phyloP scores from a whole-genome alignment of 1,140 invertebrate genomes.

The Acromyrmex charruanus region DNA sequence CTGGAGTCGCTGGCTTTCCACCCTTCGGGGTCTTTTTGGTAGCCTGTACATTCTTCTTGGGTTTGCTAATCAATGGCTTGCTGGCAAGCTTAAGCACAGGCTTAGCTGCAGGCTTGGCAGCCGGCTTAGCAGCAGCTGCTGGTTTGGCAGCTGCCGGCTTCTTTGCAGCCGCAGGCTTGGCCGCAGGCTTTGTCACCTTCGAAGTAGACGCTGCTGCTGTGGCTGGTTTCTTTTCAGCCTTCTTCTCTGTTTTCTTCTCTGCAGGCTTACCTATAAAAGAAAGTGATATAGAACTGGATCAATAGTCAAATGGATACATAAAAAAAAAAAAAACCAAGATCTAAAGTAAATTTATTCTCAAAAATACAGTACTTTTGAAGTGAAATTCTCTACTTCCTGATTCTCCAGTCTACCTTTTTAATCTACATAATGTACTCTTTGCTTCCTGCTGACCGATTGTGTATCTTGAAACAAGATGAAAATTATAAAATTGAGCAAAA shows the following conservation, averaged over 20 bases:
- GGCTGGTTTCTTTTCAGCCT: slow-evolving; percentile 86
- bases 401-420: not conserved
- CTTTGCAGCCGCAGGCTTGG: slow-evolving; percentile 77
- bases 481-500: no score
- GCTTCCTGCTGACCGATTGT: no score
- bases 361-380: not conserved
- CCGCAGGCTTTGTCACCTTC: slow-evolving; percentile 81
- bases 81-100: slow-evolving; percentile 85
- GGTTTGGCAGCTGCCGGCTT: slow-evolving; percentile 80
- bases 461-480: no score
- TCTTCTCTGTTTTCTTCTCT: slow-evolving; percentile 89
- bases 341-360: not conserved
- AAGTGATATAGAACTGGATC: not conserved
- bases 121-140: slow-evolving; percentile 82
- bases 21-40: slow-evolving; percentile 88
- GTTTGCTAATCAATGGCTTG: slow-evolving; percentile 87
- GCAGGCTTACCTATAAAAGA: slow-evolving; percentile 86
- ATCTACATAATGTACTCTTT: no score
- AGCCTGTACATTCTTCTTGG: slow-evolving; percentile 88
- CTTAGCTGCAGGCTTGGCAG: slow-evolving; percentile 86
- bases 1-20: slow-evolving; percentile 84
- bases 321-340: not conserved
- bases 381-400: not conserved
- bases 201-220: slow-evolving; percentile 80
- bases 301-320: not conserved